Evolutionary conservation across 2,888 invertebrate species (phyloP), one percentile per base, ranked within the genome.

Genomic region (Pristionchus japonicus): DNA sequence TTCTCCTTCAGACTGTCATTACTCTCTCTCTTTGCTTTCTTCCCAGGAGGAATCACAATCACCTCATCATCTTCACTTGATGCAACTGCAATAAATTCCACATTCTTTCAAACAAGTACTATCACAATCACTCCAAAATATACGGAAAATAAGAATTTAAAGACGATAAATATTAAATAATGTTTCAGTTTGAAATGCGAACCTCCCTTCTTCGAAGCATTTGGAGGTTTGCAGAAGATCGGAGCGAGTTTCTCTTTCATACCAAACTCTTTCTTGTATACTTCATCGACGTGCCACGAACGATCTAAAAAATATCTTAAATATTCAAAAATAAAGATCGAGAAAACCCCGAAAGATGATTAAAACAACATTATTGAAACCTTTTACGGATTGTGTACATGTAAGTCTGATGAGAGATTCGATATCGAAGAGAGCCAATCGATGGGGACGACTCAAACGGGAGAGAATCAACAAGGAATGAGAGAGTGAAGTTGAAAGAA

Each of bases 1-100:
- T 85, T 85, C 37, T 85, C 85, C 64, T 85, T 85, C 61, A 40
- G 20, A 85, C 85, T 85, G 34, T 64, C 85, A 85, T 37, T 85
- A n/a, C 85, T 85, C n/a, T 85, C 64, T 64, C 85, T 40, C 27
- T 85, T 64, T 40, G 20, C 61, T 20, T 61, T 47, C 85, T 85
- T 52, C n/a, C 40, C 34, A 47, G 7, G 37, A 37, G 77, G 47
- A n/a, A 43, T 6, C 4, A 13, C 40, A 49, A 37, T 83, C 27
- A 52, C 52, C 1, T 43, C 47, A 77, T 43, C 47, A 37, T 77
- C 47, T 77, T n/a, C 77, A 77, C 40, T 77, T 34, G 40, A 77
- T 27, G 15, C n/a, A 20, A n/a, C 67, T 67, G 15, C 27, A 67
- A 67, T 67, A 15, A 11, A 49, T 49, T 49, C 49, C n/a, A n/a